Evolutionary conservation across 2,797 vertebrate species (phyloP).

Genomic region (Pseudochirops corinnae): DNA sequence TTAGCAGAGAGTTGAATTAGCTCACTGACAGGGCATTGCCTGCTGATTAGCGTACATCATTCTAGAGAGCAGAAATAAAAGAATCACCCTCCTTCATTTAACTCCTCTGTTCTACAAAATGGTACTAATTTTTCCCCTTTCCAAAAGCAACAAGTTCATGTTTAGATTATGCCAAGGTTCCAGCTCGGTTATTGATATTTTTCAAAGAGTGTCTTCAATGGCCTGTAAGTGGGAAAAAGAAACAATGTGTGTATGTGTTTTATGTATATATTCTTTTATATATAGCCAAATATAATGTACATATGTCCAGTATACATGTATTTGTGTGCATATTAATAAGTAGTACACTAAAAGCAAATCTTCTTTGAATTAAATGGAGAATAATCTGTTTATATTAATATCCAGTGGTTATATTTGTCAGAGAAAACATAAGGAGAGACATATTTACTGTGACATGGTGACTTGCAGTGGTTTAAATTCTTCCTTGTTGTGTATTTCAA

Average conservation of each 20-base stretch:
- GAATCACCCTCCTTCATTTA: constrained; percentile 87
- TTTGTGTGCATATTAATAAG: neutral
- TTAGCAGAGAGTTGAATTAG: constrained; percentile 96
- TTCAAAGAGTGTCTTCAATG: constrained; percentile 71
- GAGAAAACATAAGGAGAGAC: constrained; percentile 65
- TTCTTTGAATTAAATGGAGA: constrained; percentile 63
- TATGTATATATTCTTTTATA: neutral
- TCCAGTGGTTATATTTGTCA: constrained; percentile 52
- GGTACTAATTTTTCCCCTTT: constrained; percentile 85
- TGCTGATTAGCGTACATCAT: constrained; percentile 95
- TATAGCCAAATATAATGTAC: neutral
- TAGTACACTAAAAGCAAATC: constrained; percentile 26
- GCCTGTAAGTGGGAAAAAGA: constrained; percentile 45
- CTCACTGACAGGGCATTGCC: constrained; percentile 91
- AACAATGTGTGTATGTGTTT: constrained; percentile 20
- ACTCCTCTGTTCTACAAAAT: constrained; percentile 88
- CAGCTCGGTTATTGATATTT: constrained; percentile 73
- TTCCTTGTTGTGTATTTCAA: constrained; percentile 77
- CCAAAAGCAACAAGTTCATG: constrained; percentile 88
- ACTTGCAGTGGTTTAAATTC: constrained; percentile 71
- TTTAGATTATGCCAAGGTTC: constrained; percentile 74
- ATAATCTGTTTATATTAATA: constrained; percentile 72
- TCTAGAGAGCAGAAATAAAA: constrained; percentile 89
- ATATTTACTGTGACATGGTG: constrained; percentile 57
- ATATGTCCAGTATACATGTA: neutral